Base-by-base conservation (phyloP, 2,888 invertebrate genomes). In the Stramonita haemastoma region DNA sequence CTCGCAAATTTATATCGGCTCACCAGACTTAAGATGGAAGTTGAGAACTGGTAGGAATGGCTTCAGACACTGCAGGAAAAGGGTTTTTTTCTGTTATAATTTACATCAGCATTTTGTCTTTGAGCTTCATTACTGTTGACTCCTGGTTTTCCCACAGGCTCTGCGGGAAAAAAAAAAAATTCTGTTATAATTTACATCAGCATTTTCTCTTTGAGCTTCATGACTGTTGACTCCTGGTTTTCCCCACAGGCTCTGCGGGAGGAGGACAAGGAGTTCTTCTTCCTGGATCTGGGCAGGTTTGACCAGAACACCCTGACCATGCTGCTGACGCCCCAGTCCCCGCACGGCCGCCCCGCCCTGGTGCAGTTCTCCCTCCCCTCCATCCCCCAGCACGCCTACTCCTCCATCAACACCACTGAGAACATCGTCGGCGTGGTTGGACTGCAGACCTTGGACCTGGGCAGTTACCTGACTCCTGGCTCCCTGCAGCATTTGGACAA, bases 291-390 rank as follows among this genome's bases (percentile, higher is more conserved):
- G 57, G 84, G 84, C 11, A 34, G 32, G 19, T 89, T 66, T 36
- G 89, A 89, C 85, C 84, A 70, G 19, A 56, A 56, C 46, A 89
- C 85, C n/a, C 66, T 89, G 66, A 84, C 89, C 46, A 13, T 89
- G 22, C 85, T 89, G 34, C 73, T 89, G 19, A n/a, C n/a, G 46
- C 34, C 46, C 34, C 32, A 56, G 56, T n/a, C 85, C 1, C 89
- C 17, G 0, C 32, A 85, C 8, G 77, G 89, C 36, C 85, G 85
- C 19, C 85, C 89, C 5, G 89, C 89, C 26, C 89, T 89, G 34
- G 84, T 85, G 29, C 89, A 89, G 89, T 73, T 89, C 66, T 70
- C 89, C 1, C 56, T 89, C 22, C 19, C 56, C 15, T 36, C 89
- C 56, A 56, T 89, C 15, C 73, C 85, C 5, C 19, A 15, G 15